phyloP scores from a whole-genome alignment of 2,113 vertebrate species.

The Ahaetulla prasina region DNA sequence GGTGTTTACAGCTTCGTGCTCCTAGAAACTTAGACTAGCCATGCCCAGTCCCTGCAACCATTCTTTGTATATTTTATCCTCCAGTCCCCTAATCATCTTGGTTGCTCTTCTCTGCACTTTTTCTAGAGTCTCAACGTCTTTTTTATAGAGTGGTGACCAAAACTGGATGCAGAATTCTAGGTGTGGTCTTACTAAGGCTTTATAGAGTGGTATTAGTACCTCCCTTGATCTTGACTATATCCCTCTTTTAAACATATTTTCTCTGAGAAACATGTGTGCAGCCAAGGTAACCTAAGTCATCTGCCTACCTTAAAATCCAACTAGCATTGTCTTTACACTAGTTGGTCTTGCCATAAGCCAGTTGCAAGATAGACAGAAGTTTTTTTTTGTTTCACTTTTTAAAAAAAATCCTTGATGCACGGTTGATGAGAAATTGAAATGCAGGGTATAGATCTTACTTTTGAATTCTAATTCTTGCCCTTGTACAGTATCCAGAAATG shows the following conservation, averaged over 20 bases:
- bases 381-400: background rate
- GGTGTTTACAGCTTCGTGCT: too few relatives aligned
- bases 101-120: too few relatives aligned
- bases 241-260: background rate
- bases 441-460: background rate
- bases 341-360: background rate
- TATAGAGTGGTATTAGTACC: too few relatives aligned
- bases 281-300: background rate
- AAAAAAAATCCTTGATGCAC: background rate
- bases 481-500: conserved; percentile 18
- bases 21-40: too few relatives aligned
- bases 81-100: too few relatives aligned
- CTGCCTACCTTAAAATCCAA: background rate
- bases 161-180: too few relatives aligned
- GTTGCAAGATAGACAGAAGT: background rate
- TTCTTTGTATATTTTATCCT: too few relatives aligned
- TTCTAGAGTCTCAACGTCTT: too few relatives aligned
- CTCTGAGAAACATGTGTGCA: background rate
- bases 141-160: too few relatives aligned
- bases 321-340: conserved; percentile 1
- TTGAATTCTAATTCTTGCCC: background rate
- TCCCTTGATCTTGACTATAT: too few relatives aligned
- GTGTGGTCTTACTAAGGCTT: too few relatives aligned
- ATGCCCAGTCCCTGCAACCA: too few relatives aligned
- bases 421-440: background rate